Conservation (phyloP, 1,140 invertebrate species). For the Limonius californicus region DNA sequence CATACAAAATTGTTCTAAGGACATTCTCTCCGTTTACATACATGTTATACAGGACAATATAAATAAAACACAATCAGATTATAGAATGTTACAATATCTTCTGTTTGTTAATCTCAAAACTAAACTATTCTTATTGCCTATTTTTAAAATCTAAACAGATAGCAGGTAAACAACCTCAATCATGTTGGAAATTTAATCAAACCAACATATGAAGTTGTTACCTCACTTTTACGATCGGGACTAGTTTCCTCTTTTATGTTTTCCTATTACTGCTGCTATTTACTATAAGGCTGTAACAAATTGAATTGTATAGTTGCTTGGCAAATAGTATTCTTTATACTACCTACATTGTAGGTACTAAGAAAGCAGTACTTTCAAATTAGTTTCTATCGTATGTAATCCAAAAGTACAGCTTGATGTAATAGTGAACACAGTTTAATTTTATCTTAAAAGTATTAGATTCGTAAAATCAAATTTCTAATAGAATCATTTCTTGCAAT, state of each 20-base stretch:
- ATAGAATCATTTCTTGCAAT: no score
- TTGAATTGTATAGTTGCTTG: background rate
- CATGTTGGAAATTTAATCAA: no score
- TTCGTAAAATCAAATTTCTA: no score
- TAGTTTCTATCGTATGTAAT: background rate
- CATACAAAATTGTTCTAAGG: conserved; percentile 4
- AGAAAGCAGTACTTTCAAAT: background rate
- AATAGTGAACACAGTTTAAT: conserved; percentile 1
- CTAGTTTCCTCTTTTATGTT: no score
- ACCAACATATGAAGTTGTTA: no score
- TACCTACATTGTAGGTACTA: conserved; percentile 2
- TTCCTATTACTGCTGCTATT: no score
- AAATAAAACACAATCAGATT: conserved; percentile 18
- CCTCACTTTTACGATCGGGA: no score
- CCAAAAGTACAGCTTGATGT: background rate
- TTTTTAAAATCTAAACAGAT: no score
- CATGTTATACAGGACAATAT: conserved; percentile 19
- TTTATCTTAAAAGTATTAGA: no score
- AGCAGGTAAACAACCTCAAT: no score
- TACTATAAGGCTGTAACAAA: no score
- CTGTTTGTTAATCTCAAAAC: conserved; percentile 22
- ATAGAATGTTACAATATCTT: conserved; percentile 21
- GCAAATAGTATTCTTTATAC: background rate
- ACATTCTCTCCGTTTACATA: conserved; percentile 15
- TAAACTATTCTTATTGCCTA: background rate